phyloP scores from a whole-genome alignment of 2,888 invertebrate species.

The Saturnia japonica region DNA sequence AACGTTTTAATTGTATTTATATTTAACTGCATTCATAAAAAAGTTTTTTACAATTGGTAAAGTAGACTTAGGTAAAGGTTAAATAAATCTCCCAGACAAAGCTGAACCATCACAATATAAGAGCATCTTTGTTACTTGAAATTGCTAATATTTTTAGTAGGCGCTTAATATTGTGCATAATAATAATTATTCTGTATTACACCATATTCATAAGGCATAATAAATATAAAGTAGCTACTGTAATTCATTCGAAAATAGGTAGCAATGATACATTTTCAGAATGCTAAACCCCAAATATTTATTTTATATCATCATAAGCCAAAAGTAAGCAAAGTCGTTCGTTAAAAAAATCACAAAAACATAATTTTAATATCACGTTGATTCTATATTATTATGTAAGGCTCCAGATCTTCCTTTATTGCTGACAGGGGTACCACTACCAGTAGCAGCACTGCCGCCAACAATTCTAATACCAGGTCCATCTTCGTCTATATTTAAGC shows the following conservation, averaged over 20 bases:
- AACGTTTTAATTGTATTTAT: too few species aligned
- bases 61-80: too few species aligned
- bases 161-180: background rate
- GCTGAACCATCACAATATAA: too few species aligned
- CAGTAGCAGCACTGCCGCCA: constrained; percentile 63
- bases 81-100: too few species aligned
- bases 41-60: too few species aligned
- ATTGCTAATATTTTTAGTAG: background rate
- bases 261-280: background rate
- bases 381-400: background rate
- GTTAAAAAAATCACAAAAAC: background rate
- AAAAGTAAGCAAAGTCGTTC: constrained; percentile 33
- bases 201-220: too few species aligned
- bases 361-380: background rate
- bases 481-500: constrained; percentile 24
- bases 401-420: constrained; percentile 57
- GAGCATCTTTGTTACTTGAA: background rate
- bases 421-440: constrained; percentile 62
- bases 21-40: too few species aligned
- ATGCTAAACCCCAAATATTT: constrained; percentile 1
- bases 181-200: too few species aligned
- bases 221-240: background rate
- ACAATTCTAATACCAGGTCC: constrained; percentile 57
- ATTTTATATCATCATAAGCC: background rate
- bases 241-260: background rate